A percentile compares a stretch with the other conserved stretches of the same genome.
Conservation (phyloP, 2,113 vertebrate species). For the Anguilla rostrata region DNA sequence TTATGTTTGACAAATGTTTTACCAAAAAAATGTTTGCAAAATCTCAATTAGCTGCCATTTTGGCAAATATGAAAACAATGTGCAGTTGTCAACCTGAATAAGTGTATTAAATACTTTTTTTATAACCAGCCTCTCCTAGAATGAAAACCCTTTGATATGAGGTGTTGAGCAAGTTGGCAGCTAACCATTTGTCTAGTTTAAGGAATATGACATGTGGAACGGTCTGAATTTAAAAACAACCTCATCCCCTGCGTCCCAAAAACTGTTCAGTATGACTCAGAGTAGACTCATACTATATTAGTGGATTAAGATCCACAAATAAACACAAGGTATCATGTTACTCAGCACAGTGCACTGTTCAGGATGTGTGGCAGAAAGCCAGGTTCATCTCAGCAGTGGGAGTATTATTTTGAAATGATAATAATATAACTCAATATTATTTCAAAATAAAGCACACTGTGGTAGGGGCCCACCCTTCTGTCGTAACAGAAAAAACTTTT, state of each 20-base stretch:
- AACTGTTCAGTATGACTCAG: not conserved
- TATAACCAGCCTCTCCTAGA: not conserved
- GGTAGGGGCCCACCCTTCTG: not conserved
- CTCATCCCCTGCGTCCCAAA: not conserved
- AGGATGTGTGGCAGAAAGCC: not conserved
- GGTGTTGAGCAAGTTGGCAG: not conserved
- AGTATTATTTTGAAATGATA: not conserved
- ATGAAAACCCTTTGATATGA: not conserved
- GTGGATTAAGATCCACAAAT: not conserved
- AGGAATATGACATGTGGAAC: not conserved
- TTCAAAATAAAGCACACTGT: not conserved
- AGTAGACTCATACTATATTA: not conserved
- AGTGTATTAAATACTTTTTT: not conserved
- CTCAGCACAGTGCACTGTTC: not conserved
- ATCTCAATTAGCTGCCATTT: not conserved
- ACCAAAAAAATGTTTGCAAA: not conserved
- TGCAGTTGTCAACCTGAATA: not conserved
- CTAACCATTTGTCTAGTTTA: not conserved
- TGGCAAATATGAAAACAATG: not conserved
- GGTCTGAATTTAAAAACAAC: not conserved
- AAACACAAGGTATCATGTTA: not conserved
- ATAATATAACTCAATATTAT: too few species aligned
- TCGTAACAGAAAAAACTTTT: too few species aligned
- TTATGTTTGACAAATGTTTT: not conserved
- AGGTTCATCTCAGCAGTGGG: not conserved